phyloP scores from a whole-genome alignment of 2,113 vertebrate species.

The Alligator sinensis region DNA sequence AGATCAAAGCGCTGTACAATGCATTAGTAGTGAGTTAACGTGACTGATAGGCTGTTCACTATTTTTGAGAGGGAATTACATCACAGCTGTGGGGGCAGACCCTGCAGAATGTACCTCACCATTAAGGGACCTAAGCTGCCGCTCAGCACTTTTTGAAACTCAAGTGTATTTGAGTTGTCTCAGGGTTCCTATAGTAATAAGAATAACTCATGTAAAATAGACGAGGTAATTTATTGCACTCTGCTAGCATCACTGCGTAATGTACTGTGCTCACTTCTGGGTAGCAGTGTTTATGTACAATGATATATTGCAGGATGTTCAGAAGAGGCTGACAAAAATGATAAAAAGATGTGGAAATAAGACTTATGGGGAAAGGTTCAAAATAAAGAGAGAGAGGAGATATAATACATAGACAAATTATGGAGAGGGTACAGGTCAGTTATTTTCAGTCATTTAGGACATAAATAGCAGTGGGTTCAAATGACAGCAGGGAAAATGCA shows the following conservation, averaged over 20 bases:
- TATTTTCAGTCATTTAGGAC: constrained; percentile 38
- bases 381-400: constrained; percentile 8
- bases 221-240: not conserved
- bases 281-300: not conserved
- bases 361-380: constrained; percentile 1
- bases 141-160: constrained; percentile 16
- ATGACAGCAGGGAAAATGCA: not conserved
- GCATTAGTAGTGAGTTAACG: not conserved
- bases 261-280: constrained; percentile 22
- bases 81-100: not conserved
- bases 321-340: not conserved
- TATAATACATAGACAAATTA: constrained; percentile 19
- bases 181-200: not conserved
- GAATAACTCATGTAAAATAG: not conserved
- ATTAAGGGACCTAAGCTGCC: not conserved
- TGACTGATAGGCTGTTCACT: not conserved
- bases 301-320: constrained; percentile 14
- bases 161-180: not conserved
- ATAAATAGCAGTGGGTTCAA: constrained; percentile 30
- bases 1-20: not conserved
- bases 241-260: not conserved
- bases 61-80: not conserved
- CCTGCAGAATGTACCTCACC: not conserved
- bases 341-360: constrained; percentile 17
- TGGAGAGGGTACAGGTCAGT: not conserved